A percentile compares a stretch with the other conserved stretches of the same genome.
These are phyloP conservation scores for Euura saliciscinereae DNA, from an alignment of 1,140 invertebrate genomes.

Conservation along the genomic window DNA sequence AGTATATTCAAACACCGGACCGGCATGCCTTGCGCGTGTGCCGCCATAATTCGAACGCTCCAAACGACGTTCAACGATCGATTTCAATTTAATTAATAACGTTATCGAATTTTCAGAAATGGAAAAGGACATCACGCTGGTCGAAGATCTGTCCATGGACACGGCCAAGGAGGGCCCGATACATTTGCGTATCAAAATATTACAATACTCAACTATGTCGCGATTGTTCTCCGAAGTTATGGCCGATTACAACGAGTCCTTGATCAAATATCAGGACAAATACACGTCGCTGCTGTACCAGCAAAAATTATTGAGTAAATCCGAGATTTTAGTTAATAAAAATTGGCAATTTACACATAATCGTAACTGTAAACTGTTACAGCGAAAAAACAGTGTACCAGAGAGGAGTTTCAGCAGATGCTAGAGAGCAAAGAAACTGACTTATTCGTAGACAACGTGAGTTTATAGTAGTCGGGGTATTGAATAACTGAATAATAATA, in stretches of 20 bases:
- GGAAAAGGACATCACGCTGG: conserved; percentile 36
- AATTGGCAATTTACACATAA: conserved; percentile 10
- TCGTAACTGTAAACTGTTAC: conserved; percentile 22
- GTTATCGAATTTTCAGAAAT: conserved; percentile 38
- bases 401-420: conserved; percentile 62
- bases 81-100: neutral
- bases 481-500: conserved; percentile 13
- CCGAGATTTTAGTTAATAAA: conserved; percentile 13
- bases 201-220: conserved; percentile 59
- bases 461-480: conserved; percentile 30
- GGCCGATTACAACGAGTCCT: conserved; percentile 75
- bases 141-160: conserved; percentile 41
- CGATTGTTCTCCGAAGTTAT: conserved; percentile 66
- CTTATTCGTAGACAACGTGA: conserved; percentile 69
- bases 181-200: conserved; percentile 52
- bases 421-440: conserved; percentile 62
- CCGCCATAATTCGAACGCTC: neutral
- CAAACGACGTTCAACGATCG: neutral
- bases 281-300: conserved; percentile 77
- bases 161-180: conserved; percentile 38
- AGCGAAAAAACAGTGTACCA: conserved; percentile 63
- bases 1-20: neutral
- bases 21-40: neutral
- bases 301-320: conserved; percentile 77
- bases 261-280: conserved; percentile 74